Conservation (phyloP, 2,113 vertebrate species). For the Gopherus evgoodei region DNA sequence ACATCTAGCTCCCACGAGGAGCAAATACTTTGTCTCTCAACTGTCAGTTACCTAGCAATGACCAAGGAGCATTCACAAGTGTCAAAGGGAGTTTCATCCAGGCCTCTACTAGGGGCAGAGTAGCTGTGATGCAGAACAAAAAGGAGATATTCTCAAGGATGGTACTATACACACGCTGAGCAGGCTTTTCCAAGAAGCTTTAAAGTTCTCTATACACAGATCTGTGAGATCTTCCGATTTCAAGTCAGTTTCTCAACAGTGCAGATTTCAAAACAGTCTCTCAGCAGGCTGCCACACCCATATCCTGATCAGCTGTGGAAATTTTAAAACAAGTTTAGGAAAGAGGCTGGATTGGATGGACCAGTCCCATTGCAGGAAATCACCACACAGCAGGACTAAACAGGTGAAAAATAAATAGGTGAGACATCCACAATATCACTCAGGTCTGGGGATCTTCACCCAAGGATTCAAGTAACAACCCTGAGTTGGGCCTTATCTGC, state of each 20-base stretch:
- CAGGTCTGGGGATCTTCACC: neutral
- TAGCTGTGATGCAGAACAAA: fast-evolving
- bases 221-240: too few relatives aligned
- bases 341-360: neutral
- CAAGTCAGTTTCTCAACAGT: too few relatives aligned
- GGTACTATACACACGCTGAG: too few relatives aligned
- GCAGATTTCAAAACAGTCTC: too few relatives aligned
- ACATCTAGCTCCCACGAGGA: neutral
- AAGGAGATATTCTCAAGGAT: fast-evolving
- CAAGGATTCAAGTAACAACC: neutral
- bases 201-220: too few relatives aligned
- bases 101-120: neutral
- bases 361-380: neutral
- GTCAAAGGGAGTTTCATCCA: neutral
- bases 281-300: too few relatives aligned
- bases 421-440: neutral
- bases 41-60: neutral
- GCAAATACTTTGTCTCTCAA: neutral
- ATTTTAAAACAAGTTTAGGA: too few relatives aligned
- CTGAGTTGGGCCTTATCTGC: neutral
- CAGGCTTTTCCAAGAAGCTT: too few relatives aligned
- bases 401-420: neutral
- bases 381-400: neutral
- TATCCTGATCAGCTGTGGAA: too few relatives aligned
- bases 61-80: neutral